phyloP scores from a whole-genome alignment of 2,797 vertebrate genomes.

The Danionella dracula region DNA sequence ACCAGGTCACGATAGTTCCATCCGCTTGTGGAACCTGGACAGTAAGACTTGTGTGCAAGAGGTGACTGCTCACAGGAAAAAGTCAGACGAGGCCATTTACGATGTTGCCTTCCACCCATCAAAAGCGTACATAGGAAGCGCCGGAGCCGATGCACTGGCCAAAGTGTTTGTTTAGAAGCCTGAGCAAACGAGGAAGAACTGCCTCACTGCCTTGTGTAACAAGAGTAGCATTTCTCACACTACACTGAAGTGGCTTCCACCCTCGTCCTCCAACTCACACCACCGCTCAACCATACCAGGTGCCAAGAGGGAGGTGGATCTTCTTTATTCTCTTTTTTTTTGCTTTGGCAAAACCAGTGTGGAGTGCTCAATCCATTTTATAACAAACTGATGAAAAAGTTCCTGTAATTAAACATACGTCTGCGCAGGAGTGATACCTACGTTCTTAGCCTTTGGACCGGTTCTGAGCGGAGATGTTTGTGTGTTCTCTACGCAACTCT shows the following conservation, averaged over 20 bases:
- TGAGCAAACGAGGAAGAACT: conserved; percentile 54
- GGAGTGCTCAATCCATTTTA: conserved; percentile 57
- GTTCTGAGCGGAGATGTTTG: conserved; percentile 71
- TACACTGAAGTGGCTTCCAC: conserved; percentile 66
- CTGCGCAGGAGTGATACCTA: conserved; percentile 63
- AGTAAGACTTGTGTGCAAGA: conserved; percentile 98
- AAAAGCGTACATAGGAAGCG: conserved; percentile 97
- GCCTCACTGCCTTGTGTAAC: conserved; percentile 77
- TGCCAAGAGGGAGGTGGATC: conserved; percentile 14
- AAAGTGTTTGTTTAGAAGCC: conserved; percentile 90
- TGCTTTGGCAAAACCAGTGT: conserved; percentile 8
- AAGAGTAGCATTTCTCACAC: conserved; percentile 71
- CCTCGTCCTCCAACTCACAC: conserved; percentile 10
- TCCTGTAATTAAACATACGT: conserved; percentile 81
- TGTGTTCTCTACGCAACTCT: conserved; percentile 73
- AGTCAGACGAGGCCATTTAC: conserved; percentile 97
- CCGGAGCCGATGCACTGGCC: conserved; percentile 95
- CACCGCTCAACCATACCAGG: conserved; percentile 8
- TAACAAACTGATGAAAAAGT: conserved; percentile 61
- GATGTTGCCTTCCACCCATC: conserved; percentile 98
- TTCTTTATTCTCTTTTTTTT: background rate
- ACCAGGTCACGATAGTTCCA: conserved; percentile 95
- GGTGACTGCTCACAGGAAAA: conserved; percentile 97
- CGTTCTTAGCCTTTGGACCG: conserved; percentile 72
- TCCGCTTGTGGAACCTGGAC: conserved; percentile 98